Evolutionary conservation across 2,888 invertebrate genomes (phyloP), one percentile per base, ranked within the genome.

Genomic region (Andrena haemorrhoa): DNA sequence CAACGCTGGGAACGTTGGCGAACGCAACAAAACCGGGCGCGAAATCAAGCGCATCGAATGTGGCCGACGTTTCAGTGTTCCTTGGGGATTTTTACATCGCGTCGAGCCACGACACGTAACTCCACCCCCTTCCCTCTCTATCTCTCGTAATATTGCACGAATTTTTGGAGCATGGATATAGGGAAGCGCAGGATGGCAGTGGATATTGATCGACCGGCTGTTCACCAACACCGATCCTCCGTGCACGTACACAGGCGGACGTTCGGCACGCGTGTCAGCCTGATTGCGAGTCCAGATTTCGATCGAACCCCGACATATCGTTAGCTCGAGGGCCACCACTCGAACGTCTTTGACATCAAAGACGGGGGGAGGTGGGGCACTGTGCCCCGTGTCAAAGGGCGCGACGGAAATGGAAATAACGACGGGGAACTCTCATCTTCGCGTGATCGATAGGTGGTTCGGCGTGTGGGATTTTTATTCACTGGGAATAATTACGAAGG

Each of bases 151-250:
- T 86, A 82, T 75, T 64, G 72, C 58, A 33, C 35, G 76, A 80
- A 85, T 76, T 86, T 86, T 85, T 85, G 70, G 70, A 63, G 63
- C 76, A 63, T 49, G 31, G n/a, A 35, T 66, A 65, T 65, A 64
- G 65, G 31, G 20, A 56, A 23, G 10, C 56, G 35, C 56, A 63
- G 41, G 60, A 64, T 56, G 56, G 51, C 47, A 61, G 64, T 3
- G 49, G 56, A 82, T 84, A 87, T 87, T 60, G 87, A 86, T 86
- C 86, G 84, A 68, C 26, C 58, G 53, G 20, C 56, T 31, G 49
- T 58, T 73, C 51, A 63, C 58, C 63, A 63, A 61, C 51, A 41
- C 76, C 29, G 64, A 74, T 61, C 41, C 71, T 41, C 29, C 20
- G 26, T 63, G n/a, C 35, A 69, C 26, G 65, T 66, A 16, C 68